phyloP scores from a whole-genome alignment of 2,888 invertebrate species.

The Mimachlamys varia region DNA sequence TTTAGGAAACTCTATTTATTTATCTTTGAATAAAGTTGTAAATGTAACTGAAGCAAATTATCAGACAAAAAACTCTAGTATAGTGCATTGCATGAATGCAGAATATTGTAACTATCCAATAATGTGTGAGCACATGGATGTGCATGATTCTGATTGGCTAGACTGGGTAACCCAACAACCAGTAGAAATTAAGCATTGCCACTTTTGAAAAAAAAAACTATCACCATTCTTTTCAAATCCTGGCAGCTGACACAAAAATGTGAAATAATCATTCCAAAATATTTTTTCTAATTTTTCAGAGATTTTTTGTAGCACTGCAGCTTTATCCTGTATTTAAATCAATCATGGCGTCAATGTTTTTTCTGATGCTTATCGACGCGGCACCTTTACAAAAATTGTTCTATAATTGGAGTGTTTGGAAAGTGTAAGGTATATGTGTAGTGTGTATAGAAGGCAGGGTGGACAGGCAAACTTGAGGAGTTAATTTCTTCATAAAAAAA shows the following conservation, averaged over 20 bases:
- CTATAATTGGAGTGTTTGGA: background rate
- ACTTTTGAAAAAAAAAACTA: background rate
- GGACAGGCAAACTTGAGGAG: background rate
- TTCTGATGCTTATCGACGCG: background rate
- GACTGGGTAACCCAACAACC: slow-evolving; percentile 27
- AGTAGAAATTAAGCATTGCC: slow-evolving; percentile 21
- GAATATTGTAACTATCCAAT: slow-evolving; percentile 5
- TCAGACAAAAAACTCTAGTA: background rate
- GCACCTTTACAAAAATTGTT: background rate
- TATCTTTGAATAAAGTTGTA: background rate
- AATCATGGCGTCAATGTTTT: background rate
- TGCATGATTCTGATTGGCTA: slow-evolving; percentile 34
- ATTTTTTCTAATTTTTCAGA: slow-evolving; percentile 25
- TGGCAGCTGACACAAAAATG: slow-evolving; percentile 20
- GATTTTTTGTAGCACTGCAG: slow-evolving; percentile 19
- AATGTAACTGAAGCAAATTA: background rate
- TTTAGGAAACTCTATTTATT: too few relatives aligned
- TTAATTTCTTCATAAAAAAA: background rate
- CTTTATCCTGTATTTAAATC: background rate
- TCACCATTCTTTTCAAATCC: slow-evolving; percentile 36
- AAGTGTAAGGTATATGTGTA: background rate
- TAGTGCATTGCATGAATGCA: slow-evolving; percentile 35
- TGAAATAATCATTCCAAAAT: slow-evolving; percentile 32
- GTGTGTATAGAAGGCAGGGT: background rate
- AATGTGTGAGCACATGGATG: slow-evolving; percentile 34